phyloP scores from a whole-genome alignment of 2,888 invertebrate species.

The Penaeus monodon region DNA sequence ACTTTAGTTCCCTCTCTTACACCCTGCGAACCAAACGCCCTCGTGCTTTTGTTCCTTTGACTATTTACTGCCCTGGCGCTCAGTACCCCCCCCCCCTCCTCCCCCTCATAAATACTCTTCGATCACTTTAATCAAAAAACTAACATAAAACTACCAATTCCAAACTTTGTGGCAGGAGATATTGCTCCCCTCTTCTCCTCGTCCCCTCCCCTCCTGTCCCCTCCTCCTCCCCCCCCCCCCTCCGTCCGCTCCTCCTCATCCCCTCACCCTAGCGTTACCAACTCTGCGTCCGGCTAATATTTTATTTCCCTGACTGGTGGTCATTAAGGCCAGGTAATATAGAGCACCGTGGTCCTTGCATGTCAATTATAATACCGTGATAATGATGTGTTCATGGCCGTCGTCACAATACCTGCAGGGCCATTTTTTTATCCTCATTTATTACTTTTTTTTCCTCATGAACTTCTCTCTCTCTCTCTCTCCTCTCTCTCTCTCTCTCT shows the following conservation, averaged over 20 bases:
- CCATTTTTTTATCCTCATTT: too few relatives aligned
- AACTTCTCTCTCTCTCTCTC: too few relatives aligned
- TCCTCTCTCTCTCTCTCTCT: too few relatives aligned
- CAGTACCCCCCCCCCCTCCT: background rate
- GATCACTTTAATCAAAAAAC: too few relatives aligned
- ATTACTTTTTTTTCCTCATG: too few relatives aligned
- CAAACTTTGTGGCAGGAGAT: too few relatives aligned
- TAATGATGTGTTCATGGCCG: slow-evolving; percentile 37
- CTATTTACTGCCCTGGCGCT: background rate
- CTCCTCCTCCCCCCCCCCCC: background rate
- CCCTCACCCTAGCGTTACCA: background rate
- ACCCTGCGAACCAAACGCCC: background rate
- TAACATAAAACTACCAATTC: too few relatives aligned
- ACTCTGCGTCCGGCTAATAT: slow-evolving; percentile 21
- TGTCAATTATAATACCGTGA: slow-evolving; percentile 44
- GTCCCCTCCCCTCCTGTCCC: background rate
- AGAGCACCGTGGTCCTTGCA: slow-evolving; percentile 31
- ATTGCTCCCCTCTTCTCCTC: background rate
- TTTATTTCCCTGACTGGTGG: slow-evolving; percentile 34
- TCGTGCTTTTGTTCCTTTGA: background rate
- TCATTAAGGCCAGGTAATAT: slow-evolving; percentile 39
- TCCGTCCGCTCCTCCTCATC: background rate
- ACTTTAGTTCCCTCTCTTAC: background rate
- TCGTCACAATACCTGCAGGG: background rate
- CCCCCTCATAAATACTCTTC: background rate